phyloP scores from a whole-genome alignment of 2,888 invertebrate genomes.

The Machimus atricapillus region DNA sequence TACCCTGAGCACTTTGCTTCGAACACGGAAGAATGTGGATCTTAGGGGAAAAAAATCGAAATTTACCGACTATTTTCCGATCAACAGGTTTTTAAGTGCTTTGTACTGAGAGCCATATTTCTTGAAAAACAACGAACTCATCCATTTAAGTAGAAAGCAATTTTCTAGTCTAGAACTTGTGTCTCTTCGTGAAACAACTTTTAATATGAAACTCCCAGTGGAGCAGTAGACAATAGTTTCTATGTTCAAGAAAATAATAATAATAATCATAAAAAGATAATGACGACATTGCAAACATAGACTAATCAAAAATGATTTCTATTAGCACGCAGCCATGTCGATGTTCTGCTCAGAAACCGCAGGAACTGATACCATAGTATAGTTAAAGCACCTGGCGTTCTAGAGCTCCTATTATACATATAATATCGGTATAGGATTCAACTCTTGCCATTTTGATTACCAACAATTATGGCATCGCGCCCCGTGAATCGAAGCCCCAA shows the following conservation, averaged over 20 bases:
- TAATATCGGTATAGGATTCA: neutral
- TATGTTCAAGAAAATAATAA: neutral
- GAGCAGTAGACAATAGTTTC: neutral
- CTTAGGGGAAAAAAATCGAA: neutral
- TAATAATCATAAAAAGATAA: neutral
- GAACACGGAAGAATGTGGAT: neutral
- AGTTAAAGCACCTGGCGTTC: neutral
- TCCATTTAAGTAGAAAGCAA: neutral
- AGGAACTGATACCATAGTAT: neutral
- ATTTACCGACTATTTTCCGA: neutral
- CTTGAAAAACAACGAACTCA: neutral
- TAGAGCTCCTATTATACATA: neutral
- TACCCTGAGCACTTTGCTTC: neutral
- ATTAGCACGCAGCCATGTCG: neutral
- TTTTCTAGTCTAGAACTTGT: neutral
- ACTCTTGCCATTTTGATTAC: neutral
- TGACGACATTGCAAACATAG: neutral
- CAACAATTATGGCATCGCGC: conserved; percentile 10
- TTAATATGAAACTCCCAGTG: neutral
- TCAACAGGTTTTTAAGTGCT: conserved; percentile 13
- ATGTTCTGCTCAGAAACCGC: neutral
- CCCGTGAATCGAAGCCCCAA: conserved; percentile 8
- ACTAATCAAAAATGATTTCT: neutral
- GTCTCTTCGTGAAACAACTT: neutral
- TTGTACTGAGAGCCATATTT: neutral